Conservation (phyloP, 2,888 invertebrate genomes). For the Malthinus flaveolus region DNA sequence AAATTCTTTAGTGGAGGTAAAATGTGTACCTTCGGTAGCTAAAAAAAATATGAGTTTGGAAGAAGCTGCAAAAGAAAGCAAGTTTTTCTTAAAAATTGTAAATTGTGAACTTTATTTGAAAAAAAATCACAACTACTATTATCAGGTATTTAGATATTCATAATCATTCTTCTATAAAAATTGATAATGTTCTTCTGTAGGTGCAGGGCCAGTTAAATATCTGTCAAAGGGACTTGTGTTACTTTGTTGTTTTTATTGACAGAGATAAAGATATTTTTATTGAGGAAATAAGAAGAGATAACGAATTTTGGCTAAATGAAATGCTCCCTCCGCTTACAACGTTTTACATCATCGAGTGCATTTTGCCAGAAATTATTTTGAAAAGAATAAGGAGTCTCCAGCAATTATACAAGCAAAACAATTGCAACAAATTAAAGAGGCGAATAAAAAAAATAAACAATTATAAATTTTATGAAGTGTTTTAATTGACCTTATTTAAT, state of each 20-base stretch:
- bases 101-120: too few relatives aligned
- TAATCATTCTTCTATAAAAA: too few relatives aligned
- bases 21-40: too few relatives aligned
- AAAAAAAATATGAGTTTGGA: too few relatives aligned
- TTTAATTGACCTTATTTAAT: too few relatives aligned
- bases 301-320: conserved; percentile 4
- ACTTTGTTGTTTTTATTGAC: neutral
- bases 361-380: neutral
- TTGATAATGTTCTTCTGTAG: neutral
- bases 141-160: too few relatives aligned
- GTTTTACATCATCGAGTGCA: conserved; percentile 1
- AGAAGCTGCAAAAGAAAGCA: too few relatives aligned
- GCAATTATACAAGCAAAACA: conserved; percentile 2
- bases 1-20: too few relatives aligned
- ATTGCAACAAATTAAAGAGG: neutral
- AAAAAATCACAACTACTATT: too few relatives aligned
- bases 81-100: too few relatives aligned
- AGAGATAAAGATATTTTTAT: neutral
- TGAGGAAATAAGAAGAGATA: neutral
- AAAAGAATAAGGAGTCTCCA: neutral
- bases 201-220: neutral
- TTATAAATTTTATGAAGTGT: too few relatives aligned
- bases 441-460: neutral
- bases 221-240: neutral
- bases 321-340: neutral